Conservation (phyloP, 2,797 vertebrate species). For the Fistularia tabacaria region DNA sequence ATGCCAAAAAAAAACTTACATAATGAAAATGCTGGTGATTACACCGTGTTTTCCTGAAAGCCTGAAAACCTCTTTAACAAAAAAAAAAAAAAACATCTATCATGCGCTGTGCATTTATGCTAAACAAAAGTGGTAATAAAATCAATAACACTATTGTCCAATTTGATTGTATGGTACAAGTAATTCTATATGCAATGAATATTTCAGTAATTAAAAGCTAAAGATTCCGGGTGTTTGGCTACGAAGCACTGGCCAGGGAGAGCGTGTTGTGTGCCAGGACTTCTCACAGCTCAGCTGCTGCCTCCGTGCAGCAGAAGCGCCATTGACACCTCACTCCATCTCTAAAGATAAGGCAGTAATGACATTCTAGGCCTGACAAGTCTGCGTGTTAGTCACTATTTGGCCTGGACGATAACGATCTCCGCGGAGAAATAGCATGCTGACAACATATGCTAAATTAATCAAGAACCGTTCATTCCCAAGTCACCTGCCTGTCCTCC, state of each 20-base stretch:
- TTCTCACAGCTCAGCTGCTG: slow-evolving; percentile 73
- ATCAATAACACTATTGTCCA: slow-evolving; percentile 3
- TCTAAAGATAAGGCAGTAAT: slow-evolving; percentile 70
- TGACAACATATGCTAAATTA: slow-evolving; percentile 55
- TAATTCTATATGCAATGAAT: slow-evolving; percentile 14
- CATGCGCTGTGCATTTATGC: not conserved
- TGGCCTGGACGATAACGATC: slow-evolving; percentile 47
- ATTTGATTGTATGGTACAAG: not conserved
- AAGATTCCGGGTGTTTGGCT: slow-evolving; percentile 49
- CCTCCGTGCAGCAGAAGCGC: slow-evolving; percentile 67
- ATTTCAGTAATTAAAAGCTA: slow-evolving; percentile 54
- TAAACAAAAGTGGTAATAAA: not conserved
- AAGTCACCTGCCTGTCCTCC: slow-evolving; percentile 7
- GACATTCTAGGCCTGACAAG: slow-evolving; percentile 51
- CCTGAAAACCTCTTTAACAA: no score
- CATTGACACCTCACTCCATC: slow-evolving; percentile 65
- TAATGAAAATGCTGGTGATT: no score
- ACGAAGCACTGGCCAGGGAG: slow-evolving; percentile 54
- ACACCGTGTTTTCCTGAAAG: no score
- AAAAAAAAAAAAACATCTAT: no score
- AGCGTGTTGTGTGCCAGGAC: slow-evolving; percentile 60
- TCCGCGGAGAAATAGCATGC: slow-evolving; percentile 46
- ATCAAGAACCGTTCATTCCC: slow-evolving; percentile 34
- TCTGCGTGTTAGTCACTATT: slow-evolving; percentile 55
- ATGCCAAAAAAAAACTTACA: no score